Evolutionary conservation across 2,113 vertebrate genomes (phyloP).

Genomic region (Phocoena phocoena): DNA sequence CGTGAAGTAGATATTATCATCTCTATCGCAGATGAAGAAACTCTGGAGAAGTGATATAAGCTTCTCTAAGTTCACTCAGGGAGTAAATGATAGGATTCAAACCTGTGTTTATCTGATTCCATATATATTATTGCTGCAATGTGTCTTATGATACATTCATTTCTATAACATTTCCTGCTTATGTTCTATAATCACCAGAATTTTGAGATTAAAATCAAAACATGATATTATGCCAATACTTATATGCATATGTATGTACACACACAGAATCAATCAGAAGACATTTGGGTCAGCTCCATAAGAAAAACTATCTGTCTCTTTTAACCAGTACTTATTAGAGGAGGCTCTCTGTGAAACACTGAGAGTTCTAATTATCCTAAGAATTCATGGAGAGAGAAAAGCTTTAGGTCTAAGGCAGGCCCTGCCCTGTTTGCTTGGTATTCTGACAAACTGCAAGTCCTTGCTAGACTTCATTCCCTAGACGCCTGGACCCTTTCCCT

Average conservation of each 20-base stretch:
- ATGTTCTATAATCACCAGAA: not conserved
- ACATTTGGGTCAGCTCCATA: not conserved
- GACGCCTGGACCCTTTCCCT: not conserved
- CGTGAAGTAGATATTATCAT: not conserved
- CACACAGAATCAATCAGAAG: not conserved
- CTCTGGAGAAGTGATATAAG: not conserved
- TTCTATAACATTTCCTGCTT: conserved; percentile 9
- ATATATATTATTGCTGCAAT: not conserved
- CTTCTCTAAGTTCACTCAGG: not conserved
- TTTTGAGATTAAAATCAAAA: conserved; percentile 49
- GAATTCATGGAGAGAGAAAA: not conserved
- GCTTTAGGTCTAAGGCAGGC: not conserved
- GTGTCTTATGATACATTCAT: not conserved
- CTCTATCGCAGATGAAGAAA: not conserved
- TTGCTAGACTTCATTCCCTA: not conserved
- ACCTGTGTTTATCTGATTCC: not conserved
- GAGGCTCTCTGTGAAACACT: not conserved
- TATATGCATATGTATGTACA: not conserved
- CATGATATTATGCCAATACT: not conserved
- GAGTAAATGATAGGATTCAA: not conserved
- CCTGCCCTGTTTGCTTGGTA: not conserved
- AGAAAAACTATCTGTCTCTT: not conserved
- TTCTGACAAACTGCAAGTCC: not conserved
- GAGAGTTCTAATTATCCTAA: not conserved
- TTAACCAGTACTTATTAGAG: not conserved